Evolutionary conservation across 2,113 vertebrate genomes (phyloP), one percentile per base, ranked within the genome.

Genomic region (Xenus cinereus): DNA sequence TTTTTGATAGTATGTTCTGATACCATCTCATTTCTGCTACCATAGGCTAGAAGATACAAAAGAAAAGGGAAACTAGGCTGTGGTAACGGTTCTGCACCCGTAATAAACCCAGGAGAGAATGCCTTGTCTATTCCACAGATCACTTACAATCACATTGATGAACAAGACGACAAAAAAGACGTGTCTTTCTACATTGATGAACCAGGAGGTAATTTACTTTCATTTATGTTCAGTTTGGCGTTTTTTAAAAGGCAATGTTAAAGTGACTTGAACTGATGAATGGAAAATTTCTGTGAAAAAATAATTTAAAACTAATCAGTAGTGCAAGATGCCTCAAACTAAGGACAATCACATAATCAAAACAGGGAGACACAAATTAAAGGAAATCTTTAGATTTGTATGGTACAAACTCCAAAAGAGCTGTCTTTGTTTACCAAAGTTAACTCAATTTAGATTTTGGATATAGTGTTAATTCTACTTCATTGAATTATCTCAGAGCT

Each of bases 71-170:
- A 99, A 96, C 90, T 97, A 41, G 89, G 93, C 59, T 97, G 96
- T 86, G 98, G 98, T 32, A 98, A 98, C 15, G 96, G 97, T 33
- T 98, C 98, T 22, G 89, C 98, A 81, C 96, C 96, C 14, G 92
- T 94, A 23, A 92, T 97, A 79, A 97, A 83, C 53, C 68, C 95
- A 21, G 97, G 97, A 54, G 98, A 98, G 64, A 97, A 97, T 43
- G 92, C 97, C 12, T 84, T 98, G 56, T 98, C 98, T 18, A 81
- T 99, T 89, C 98, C 98, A 41, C 98, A 98, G 77, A 99, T 99
- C 97, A 99, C 98, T 28, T 99, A 98, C 4, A 96, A 98, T 79
- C 98, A 98, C 68, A 96, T 97, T 17, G 98, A 97, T 30, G 94
- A 95, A 8, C 79, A 54, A 72, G 98, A 98, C 76, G 95, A 98